Percentiles rank a stretch among this genome's conserved stretches.
phyloP scores from a whole-genome alignment of 1,140 invertebrate genomes.

The Medauroidea extradentata region DNA sequence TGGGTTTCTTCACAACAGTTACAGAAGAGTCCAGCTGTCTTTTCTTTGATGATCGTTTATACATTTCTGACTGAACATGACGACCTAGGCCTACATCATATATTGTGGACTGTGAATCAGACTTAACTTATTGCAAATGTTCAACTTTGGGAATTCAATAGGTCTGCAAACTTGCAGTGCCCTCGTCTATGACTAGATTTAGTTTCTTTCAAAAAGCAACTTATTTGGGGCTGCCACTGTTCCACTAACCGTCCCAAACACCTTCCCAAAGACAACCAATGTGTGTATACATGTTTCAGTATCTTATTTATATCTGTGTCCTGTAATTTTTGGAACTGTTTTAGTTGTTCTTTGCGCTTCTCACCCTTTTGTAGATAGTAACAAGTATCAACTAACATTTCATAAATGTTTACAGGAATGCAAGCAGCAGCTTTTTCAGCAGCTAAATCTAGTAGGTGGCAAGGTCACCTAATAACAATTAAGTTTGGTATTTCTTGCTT shows the following conservation, averaged over 20 bases:
- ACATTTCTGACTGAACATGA: not conserved
- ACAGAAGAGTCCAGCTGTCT: not conserved
- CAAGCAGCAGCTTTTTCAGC: slow-evolving; percentile 1
- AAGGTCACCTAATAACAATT: not conserved
- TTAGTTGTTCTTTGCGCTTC: not conserved
- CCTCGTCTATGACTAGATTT: not conserved
- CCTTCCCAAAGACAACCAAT: not conserved
- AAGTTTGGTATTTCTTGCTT: not conserved
- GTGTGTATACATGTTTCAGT: slow-evolving; percentile 1
- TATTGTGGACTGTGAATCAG: not conserved
- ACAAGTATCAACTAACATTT: not conserved
- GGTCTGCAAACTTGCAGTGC: not conserved
- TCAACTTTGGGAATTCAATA: not conserved
- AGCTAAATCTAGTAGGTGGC: not conserved
- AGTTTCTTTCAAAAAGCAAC: not conserved
- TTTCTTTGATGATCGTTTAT: not conserved
- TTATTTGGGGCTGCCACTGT: not conserved
- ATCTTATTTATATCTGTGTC: not conserved
- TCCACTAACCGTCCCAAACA: not conserved
- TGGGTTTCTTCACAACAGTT: not conserved
- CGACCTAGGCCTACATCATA: not conserved
- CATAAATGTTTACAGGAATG: not conserved
- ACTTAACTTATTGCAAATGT: too few species aligned
- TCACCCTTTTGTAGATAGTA: not conserved
- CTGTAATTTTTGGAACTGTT: not conserved